A percentile compares a stretch with the other conserved stretches of the same genome.
phyloP scores from a whole-genome alignment of 2,113 vertebrate genomes.

The Phaethornis superciliosus region DNA sequence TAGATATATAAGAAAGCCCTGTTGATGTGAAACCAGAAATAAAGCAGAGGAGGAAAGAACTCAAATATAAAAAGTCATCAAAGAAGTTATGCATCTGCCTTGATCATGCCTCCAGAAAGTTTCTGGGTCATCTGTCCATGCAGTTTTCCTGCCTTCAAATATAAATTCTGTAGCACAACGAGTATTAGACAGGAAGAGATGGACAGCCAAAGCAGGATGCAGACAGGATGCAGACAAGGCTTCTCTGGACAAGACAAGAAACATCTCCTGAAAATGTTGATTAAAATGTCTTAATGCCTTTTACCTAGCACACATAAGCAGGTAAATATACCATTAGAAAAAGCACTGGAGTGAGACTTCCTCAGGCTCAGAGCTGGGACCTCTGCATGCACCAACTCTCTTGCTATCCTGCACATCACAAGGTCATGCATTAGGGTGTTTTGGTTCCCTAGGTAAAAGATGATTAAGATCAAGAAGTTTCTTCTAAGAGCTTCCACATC shows the following conservation, averaged over 20 bases:
- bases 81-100: conserved; percentile 4
- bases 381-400: not conserved
- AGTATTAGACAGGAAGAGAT: not conserved
- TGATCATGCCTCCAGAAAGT: not conserved
- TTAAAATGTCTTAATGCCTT: not conserved
- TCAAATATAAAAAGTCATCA: conserved; percentile 38
- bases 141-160: not conserved
- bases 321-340: not conserved
- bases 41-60: conserved; percentile 30
- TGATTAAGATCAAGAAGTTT: not conserved
- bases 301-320: not conserved
- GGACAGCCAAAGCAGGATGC: not conserved
- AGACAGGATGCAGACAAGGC: not conserved
- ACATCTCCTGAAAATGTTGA: not conserved
- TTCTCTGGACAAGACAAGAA: not conserved
- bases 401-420: fast-evolving
- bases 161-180: not conserved
- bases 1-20: conserved; percentile 20
- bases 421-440: not conserved
- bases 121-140: conserved; percentile 11
- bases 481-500: not conserved
- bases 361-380: not conserved
- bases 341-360: not conserved
- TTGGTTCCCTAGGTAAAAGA: not conserved
- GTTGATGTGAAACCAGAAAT: conserved; percentile 31